A percentile compares a stretch with the other conserved stretches of the same genome.
Evolutionary conservation across 2,797 vertebrate genomes (phyloP).

Genomic region (Jordanella pulchra): DNA sequence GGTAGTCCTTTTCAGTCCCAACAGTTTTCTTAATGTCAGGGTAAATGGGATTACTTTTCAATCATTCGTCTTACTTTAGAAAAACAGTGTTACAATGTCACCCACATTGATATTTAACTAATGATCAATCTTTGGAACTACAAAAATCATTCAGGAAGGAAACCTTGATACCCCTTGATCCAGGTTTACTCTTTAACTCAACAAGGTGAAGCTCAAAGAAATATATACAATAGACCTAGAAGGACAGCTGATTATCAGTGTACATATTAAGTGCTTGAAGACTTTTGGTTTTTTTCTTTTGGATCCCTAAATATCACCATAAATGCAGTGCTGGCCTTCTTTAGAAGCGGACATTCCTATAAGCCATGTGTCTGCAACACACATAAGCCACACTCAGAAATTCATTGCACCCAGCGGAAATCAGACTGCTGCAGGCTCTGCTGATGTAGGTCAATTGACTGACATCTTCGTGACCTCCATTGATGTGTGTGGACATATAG

Average conservation of each 20-base stretch:
- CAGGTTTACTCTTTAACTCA: neutral
- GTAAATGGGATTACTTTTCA: neutral
- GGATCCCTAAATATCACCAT: slow-evolving; percentile 54
- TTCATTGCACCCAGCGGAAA: slow-evolving; percentile 53
- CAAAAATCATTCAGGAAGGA: neutral
- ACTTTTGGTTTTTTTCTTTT: slow-evolving; percentile 7
- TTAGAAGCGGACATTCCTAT: slow-evolving; percentile 12
- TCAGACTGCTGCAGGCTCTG: slow-evolving; percentile 46
- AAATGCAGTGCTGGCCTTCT: slow-evolving; percentile 22
- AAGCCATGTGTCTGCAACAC: slow-evolving; percentile 22
- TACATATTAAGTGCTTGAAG: neutral
- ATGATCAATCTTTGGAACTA: neutral
- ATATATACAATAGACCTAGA: neutral
- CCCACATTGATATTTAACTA: neutral
- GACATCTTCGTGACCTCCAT: slow-evolving; percentile 37
- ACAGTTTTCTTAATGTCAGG: neutral
- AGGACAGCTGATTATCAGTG: neutral
- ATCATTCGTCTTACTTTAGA: no score
- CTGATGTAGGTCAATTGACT: slow-evolving; percentile 70
- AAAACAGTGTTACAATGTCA: neutral
- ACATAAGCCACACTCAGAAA: slow-evolving; percentile 34
- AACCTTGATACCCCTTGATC: neutral
- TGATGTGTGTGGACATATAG: slow-evolving; percentile 43
- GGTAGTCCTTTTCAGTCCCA: neutral
- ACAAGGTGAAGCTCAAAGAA: neutral